Evolutionary conservation across 37 sponge, comb jelly and placozoan species (phyloP).

Genomic region (Chondrosia reniformis): DNA sequence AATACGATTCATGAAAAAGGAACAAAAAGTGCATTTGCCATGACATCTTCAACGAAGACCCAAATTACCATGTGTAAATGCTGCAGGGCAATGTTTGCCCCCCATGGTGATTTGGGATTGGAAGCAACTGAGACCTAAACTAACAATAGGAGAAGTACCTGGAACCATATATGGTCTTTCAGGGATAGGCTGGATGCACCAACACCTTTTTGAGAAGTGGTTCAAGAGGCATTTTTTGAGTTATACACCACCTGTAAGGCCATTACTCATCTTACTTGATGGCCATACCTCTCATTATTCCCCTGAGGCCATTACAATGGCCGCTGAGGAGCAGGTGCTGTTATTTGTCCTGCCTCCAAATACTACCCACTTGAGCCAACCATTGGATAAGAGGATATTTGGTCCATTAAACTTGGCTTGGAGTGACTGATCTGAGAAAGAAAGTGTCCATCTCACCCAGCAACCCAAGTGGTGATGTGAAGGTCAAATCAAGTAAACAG

Average conservation of each 20-base stretch:
- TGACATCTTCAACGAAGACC: too few relatives aligned
- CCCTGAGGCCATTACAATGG: not conserved
- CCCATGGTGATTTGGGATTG: slow-evolving; percentile 18
- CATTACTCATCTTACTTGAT: slow-evolving; percentile 11
- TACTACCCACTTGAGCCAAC: slow-evolving; percentile 23
- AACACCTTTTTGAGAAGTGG: slow-evolving; percentile 2
- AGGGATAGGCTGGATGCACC: slow-evolving; percentile 14
- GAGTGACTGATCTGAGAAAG: too few relatives aligned
- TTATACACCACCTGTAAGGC: slow-evolving; percentile 15
- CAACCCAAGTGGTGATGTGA: too few relatives aligned
- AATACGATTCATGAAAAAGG: too few relatives aligned
- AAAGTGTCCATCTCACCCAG: too few relatives aligned
- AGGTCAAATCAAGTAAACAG: too few relatives aligned
- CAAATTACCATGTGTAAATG: slow-evolving; percentile 33
- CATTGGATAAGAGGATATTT: slow-evolving; percentile 6
- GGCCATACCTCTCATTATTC: slow-evolving; percentile 25
- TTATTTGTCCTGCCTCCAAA: slow-evolving; percentile 20
- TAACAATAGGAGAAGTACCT: slow-evolving; percentile 17
- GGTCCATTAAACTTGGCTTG: not conserved
- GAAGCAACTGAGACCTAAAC: not conserved
- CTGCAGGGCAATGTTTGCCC: slow-evolving; percentile 42
- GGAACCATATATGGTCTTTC: slow-evolving; percentile 17
- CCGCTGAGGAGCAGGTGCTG: slow-evolving; percentile 16
- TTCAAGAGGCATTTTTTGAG: slow-evolving; percentile 12
- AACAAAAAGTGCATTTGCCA: too few relatives aligned